Base-by-base conservation (phyloP, 2,797 vertebrate genomes). In the Coranthus polyacanthus region DNA sequence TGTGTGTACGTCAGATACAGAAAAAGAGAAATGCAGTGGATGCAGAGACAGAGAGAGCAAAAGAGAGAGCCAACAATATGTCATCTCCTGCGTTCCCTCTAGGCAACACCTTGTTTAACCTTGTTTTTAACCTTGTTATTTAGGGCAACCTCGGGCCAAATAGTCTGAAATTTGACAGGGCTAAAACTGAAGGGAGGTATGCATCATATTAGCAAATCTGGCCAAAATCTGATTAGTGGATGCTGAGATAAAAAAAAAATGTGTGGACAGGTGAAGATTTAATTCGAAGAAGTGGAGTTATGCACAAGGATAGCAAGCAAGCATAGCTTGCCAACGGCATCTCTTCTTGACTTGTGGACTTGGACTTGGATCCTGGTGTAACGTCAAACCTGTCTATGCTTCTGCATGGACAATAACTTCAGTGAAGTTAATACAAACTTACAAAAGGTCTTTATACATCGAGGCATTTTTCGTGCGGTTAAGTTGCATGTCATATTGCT, bases 51-150 rank as follows among this genome's bases (percentile, higher is more conserved):
- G 54, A 21, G 24, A 47, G 21, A 36, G 45, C 46, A 15, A 10
- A 37, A 63, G n/a, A 43, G 20, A 38, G 21, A 38, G 39, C 17
- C 11, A 42, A 32, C 47, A 46, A 36, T 12, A 6, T 41, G 59
- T 62, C 38, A 38, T 15, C 36, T 45, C 2, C 34, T 52, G 26
- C n/a, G 7, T 17, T 15, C 16, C 34, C 43, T 47, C 21, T 2
- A 53, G 43, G 5, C 36, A 55, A 52, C 53, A 44, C 24, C n/a
- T n/a, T n/a, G n/a, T 42, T 51, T 22, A 41, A 68, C 38, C 24
- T 0, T 12, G 26, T 13, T 63, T 42, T 51, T 22, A 41, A 68
- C 38, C 24, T 0, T 12, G 26, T 13, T 63, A 55, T 56, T 36
- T 47, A 13, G 0, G 17, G 13, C 12, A 5, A 5, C 12, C 32